These are phyloP conservation scores for Augiades crinisus DNA, from an alignment of 2,888 invertebrate species.

Conservation along the genomic window DNA sequence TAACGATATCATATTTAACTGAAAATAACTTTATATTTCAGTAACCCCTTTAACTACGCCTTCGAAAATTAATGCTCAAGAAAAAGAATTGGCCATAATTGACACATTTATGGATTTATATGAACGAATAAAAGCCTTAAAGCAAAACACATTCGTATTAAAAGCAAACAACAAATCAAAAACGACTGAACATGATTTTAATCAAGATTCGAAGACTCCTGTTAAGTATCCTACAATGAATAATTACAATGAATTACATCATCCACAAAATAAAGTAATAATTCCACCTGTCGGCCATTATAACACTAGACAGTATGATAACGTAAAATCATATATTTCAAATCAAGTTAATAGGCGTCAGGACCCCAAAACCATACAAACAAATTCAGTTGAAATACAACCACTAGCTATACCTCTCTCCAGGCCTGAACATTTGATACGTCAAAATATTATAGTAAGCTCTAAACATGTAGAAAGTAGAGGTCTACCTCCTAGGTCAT, in stretches of 20 bases:
- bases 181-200: constrained; percentile 1
- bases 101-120: constrained; percentile 50
- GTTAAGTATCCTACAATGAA: not conserved
- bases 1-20: constrained; percentile 43
- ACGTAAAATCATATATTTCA: constrained; percentile 1
- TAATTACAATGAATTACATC: not conserved
- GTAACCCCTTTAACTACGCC: constrained; percentile 13
- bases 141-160: constrained; percentile 32
- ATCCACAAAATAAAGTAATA: not conserved
- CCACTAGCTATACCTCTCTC: constrained; percentile 53
- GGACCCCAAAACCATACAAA: constrained; percentile 55
- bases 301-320: not conserved
- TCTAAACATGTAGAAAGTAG: constrained; percentile 29
- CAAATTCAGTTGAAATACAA: constrained; percentile 57
- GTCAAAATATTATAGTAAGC: constrained; percentile 56
- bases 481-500: not conserved
- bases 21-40: not conserved
- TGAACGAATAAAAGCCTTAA: constrained; percentile 45
- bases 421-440: constrained; percentile 45
- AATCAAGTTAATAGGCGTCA: not conserved
- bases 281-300: not conserved
- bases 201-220: constrained; percentile 2
- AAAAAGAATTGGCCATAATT: constrained; percentile 37
- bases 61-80: constrained; percentile 27
- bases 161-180: constrained; percentile 21